These are phyloP conservation scores for Palythoa heliodiscus DNA, from an alignment of 92 coral and sea anemone genomes.

Conservation along the genomic window DNA sequence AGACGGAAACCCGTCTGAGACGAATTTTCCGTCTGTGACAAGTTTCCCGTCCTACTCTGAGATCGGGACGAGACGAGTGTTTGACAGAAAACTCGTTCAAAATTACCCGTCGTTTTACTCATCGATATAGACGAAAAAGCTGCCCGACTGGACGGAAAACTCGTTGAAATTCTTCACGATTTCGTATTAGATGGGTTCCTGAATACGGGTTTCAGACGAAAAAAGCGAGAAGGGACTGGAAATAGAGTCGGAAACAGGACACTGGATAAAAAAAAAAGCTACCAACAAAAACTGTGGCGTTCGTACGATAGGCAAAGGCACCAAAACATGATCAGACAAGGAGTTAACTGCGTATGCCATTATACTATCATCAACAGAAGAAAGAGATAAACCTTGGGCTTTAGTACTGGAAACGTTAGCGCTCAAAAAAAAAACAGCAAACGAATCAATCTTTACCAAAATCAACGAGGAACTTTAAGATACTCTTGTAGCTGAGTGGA, in stretches of 20 bases:
- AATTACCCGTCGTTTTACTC: neutral
- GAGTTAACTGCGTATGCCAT: neutral
- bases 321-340: neutral
- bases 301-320: neutral
- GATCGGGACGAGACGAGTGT: constrained; percentile 4
- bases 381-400: constrained; percentile 50
- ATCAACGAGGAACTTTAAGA: too few species aligned
- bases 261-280: neutral
- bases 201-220: neutral
- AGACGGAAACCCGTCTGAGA: constrained; percentile 13
- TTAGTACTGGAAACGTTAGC: constrained; percentile 47
- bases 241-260: neutral
- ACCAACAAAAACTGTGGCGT: neutral
- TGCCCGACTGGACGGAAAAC: constrained; percentile 1
- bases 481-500: too few species aligned
- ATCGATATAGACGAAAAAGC: neutral
- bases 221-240: neutral
- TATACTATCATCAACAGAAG: constrained; percentile 50
- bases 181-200: neutral
- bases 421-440: constrained; percentile 31
- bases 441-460: too few species aligned
- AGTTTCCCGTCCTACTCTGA: constrained; percentile 1
- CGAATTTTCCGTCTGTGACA: too few species aligned
- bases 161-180: constrained; percentile 6
- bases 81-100: constrained; percentile 4